Percentiles rank a stretch among this genome's conserved stretches.
Evolutionary conservation across 2,113 vertebrate species (phyloP).

Genomic region (Paratilapia polleni): DNA sequence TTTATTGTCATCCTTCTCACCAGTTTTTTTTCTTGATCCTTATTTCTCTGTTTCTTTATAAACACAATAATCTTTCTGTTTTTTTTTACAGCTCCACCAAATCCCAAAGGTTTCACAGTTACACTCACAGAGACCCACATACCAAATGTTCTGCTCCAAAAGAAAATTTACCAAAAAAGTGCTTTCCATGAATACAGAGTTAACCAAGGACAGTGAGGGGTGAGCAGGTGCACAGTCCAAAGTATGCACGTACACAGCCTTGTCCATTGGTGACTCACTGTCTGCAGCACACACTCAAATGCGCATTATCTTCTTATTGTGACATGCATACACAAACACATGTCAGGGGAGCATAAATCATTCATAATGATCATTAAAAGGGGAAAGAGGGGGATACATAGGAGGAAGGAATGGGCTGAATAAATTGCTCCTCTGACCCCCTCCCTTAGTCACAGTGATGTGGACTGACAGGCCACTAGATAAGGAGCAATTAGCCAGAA

Average conservation of each 20-base stretch:
- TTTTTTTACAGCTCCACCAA: slow-evolving; percentile 39
- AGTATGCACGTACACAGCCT: not conserved
- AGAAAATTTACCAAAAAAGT: slow-evolving; percentile 42
- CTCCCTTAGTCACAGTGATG: slow-evolving; percentile 62
- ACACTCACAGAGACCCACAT: slow-evolving; percentile 48
- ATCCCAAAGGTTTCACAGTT: slow-evolving; percentile 51
- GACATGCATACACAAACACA: slow-evolving; percentile 42
- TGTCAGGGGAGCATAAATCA: slow-evolving; percentile 65
- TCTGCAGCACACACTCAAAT: slow-evolving; percentile 8
- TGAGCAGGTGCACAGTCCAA: slow-evolving; percentile 18
- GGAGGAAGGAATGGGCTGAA: slow-evolving; percentile 45
- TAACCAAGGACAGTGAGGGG: slow-evolving; percentile 50
- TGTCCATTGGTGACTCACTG: slow-evolving; percentile 32
- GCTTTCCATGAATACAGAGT: slow-evolving; percentile 23
- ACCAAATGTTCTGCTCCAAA: slow-evolving; percentile 46
- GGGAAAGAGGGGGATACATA: slow-evolving; percentile 14
- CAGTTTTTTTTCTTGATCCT: slow-evolving; percentile 21
- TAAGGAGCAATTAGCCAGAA: slow-evolving; percentile 70
- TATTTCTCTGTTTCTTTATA: slow-evolving; percentile 45
- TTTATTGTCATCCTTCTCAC: slow-evolving; percentile 19
- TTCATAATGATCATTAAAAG: slow-evolving; percentile 73
- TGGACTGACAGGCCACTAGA: slow-evolving; percentile 70
- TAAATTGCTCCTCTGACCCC: slow-evolving; percentile 47
- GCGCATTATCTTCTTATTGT: slow-evolving; percentile 46
- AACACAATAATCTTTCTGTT: slow-evolving; percentile 61